Base-by-base conservation (phyloP, 2,888 invertebrate genomes). In the Epirrhoe tristata region DNA sequence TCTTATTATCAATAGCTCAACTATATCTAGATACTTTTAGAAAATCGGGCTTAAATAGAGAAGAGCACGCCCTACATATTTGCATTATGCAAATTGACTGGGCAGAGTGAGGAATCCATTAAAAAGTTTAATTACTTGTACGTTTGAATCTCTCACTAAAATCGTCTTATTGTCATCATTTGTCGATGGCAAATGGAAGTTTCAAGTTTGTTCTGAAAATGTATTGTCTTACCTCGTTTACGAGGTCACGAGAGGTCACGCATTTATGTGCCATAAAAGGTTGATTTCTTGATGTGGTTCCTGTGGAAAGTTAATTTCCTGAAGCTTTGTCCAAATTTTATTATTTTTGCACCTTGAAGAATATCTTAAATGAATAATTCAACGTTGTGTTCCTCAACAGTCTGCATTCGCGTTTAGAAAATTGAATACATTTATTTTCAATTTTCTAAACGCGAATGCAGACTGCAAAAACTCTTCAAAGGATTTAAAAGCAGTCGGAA, bases 61-160 rank as follows among this genome's bases (percentile, higher is more conserved):
- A 76, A 77, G 78, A 81, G 76, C 81, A 81, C 78, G 74, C 77
- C 76, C 74, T 79, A 82, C 79, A 81, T 74, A 84, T 86, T 85
- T 80, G 82, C 81, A 81, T 81, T 80, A 81, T 82, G 80, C 74
- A 79, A 80, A 84, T 78, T 69, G 67, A 67, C 73, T 74, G 65
- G 72, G 68, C 71, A 63, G 69, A 77, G 80, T 78, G 76, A 78
- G 77, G 78, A 81, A 81, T 78, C 77, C 78, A 78, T 84, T 83
- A 79, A 80, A 75, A 85, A 84, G 75, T 84, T 83, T 80, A 80
- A 86, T 86, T 80, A 76, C 73, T 74, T 77, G 67, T 65, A 69
- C 67, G 70, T 74, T 76, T 66, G 43, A 63, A 65, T 62, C 60
- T 71, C 50, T 61, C 58, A 58, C 66, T 53, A 46, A 70, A 67